Base-by-base conservation (phyloP, 1,140 invertebrate species). In the Wiebesia pumilae region DNA sequence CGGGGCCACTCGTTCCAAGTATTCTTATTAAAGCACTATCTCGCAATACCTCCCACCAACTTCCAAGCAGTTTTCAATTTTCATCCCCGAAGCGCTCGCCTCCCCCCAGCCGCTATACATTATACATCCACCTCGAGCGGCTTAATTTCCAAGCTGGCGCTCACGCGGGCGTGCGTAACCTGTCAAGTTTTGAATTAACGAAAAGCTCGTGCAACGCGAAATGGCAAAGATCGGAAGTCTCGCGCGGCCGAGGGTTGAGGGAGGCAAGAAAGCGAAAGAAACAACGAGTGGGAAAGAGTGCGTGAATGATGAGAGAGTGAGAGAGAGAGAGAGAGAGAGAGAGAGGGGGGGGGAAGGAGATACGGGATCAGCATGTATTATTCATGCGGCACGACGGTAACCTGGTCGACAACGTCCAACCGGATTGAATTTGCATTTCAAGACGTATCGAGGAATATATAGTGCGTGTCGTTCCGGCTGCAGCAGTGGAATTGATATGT, bases 401-500 rank as follows among this genome's bases (percentile, higher is more conserved):
- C 87, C 89, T 89, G 90, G 88, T 91, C 89, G 90, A 90, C 90
- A 90, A 88, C 88, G 88, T 84, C 88, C 88, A 84, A 89, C 90
- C 89, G 88, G 89, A 90, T 91, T 88, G 88, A 91, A 91, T 91
- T 90, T 91, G 90, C 90, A 91, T 91, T 90, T 90, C 89, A 89
- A 91, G 90, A 91, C 89, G 89, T 90, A 90, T 90, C 89, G 88
- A 87, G 10, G 40, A 67, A 81, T 81, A 65, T 40, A 65, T n/a
- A 79, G 58, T 10, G 19, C 54, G 3, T 58, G 19, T 58, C 12
- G 10, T 21, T 58, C 19, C 19, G 3, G 3, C 2, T 27, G 24
- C 10, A 62, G 58, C 58, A 24, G 2, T 62, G 1, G 58, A 62
- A 62, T 62, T 1, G 30, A 79, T 14, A 19, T 71, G 21, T 21